Conservation (phyloP, 1,140 invertebrate species). For the Paraescarpia echinospica region DNA sequence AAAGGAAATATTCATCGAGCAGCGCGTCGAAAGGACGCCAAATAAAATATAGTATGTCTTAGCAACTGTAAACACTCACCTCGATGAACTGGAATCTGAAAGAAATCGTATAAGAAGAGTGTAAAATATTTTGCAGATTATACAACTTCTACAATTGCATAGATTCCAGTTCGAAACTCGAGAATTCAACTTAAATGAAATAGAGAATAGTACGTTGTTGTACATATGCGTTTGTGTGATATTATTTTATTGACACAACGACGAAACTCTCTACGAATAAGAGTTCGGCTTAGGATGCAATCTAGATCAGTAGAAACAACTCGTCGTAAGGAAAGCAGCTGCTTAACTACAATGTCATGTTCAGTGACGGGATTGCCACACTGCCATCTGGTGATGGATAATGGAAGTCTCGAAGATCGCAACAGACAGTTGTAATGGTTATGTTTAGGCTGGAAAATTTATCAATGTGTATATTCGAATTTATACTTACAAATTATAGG, state of each 20-base stretch:
- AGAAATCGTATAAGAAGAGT: conserved; percentile 9
- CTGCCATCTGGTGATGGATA: too few species aligned
- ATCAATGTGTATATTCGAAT: background rate
- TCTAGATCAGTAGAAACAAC: too few species aligned
- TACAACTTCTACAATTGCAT: background rate
- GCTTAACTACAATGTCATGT: too few species aligned
- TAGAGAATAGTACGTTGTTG: background rate
- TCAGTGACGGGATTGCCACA: too few species aligned
- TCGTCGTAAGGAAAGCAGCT: too few species aligned
- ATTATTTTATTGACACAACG: too few species aligned
- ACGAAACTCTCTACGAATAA: too few species aligned
- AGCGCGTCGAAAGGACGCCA: too few species aligned
- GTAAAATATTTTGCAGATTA: background rate
- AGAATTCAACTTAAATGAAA: background rate
- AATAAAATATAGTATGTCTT: too few species aligned
- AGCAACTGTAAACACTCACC: conserved; percentile 30
- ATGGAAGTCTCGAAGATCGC: background rate
- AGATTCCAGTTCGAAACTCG: background rate
- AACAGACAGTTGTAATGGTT: background rate
- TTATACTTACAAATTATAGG: background rate
- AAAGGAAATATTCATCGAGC: too few species aligned
- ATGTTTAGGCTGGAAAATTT: background rate
- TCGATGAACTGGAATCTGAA: conserved; percentile 40
- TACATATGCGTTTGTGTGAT: background rate
- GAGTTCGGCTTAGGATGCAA: too few species aligned